Evolutionary conservation across 1,140 invertebrate species (phyloP).

Genomic region (Lordiphosa clarofinis): DNA sequence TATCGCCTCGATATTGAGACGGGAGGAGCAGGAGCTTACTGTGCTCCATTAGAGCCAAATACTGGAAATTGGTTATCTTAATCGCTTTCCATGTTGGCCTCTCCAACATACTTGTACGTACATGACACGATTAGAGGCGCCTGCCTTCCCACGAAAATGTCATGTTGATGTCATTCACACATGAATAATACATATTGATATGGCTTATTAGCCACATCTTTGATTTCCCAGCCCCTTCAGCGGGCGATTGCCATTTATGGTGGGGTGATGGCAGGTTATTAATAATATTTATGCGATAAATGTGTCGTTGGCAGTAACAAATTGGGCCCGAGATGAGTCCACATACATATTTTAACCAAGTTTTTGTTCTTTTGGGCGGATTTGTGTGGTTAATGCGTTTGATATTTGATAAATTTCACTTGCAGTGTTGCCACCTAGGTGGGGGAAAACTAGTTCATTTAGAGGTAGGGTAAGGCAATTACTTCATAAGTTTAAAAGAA

Average conservation of each 20-base stretch:
- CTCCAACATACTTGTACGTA: not conserved
- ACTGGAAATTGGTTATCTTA: constrained; percentile 65
- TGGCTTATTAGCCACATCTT: constrained; percentile 44
- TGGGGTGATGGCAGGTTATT: constrained; percentile 32
- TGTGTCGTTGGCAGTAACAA: too few relatives aligned
- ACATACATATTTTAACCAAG: too few relatives aligned
- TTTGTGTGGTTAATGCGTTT: too few relatives aligned
- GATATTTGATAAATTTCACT: too few relatives aligned
- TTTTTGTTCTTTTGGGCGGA: too few relatives aligned
- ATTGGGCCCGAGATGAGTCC: not conserved
- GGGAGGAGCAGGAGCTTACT: not conserved
- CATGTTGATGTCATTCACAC: constrained; percentile 39
- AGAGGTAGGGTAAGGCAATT: too few relatives aligned
- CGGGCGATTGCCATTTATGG: constrained; percentile 37
- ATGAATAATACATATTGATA: constrained; percentile 52
- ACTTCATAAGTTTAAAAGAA: too few relatives aligned
- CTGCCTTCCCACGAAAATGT: too few relatives aligned
- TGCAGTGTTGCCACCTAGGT: too few relatives aligned
- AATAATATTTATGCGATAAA: constrained; percentile 9
- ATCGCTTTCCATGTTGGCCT: constrained; percentile 46
- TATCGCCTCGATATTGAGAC: constrained; percentile 34
- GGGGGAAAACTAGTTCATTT: too few relatives aligned
- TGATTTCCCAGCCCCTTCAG: constrained; percentile 17
- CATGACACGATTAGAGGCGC: too few relatives aligned
- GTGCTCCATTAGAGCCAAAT: constrained; percentile 24